Conservation (phyloP, 1,140 invertebrate genomes). For the Zaprionus nigranus region DNA sequence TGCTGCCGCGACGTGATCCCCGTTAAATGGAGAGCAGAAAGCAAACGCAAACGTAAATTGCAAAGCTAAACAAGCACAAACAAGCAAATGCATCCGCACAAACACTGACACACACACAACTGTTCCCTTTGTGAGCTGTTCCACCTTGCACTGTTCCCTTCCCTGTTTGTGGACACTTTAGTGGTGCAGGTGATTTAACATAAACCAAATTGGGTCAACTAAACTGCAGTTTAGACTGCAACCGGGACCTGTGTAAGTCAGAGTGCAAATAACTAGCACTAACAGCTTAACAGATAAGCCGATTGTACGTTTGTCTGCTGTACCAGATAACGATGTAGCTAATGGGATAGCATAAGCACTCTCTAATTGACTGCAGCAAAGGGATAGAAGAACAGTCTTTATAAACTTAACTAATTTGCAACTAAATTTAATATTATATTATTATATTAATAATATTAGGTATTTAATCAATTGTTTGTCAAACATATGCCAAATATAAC, state of each 20-base stretch:
- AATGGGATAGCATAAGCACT: too few relatives aligned
- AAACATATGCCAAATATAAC: too few relatives aligned
- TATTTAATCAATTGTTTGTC: too few relatives aligned
- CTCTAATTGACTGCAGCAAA: too few relatives aligned
- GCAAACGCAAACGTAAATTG: conserved; percentile 14
- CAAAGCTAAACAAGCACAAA: conserved; percentile 14
- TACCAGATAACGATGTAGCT: too few relatives aligned
- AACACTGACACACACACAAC: background rate
- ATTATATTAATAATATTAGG: too few relatives aligned
- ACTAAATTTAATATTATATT: too few relatives aligned
- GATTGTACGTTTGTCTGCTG: background rate
- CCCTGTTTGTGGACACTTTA: background rate
- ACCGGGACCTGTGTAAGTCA: background rate
- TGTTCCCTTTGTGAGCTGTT: background rate
- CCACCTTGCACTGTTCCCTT: background rate
- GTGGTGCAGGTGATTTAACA: conserved; percentile 1
- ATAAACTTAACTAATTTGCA: too few relatives aligned
- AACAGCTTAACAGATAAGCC: conserved; percentile 5
- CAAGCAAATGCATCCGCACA: background rate
- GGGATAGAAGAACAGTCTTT: too few relatives aligned
- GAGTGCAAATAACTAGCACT: background rate
- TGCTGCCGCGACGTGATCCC: conserved; percentile 1
- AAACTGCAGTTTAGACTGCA: background rate
- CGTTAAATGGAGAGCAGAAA: conserved; percentile 1
- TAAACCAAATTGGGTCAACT: conserved; percentile 4